phyloP scores from a whole-genome alignment of 2,888 invertebrate species.

The Celastrina argiolus region DNA sequence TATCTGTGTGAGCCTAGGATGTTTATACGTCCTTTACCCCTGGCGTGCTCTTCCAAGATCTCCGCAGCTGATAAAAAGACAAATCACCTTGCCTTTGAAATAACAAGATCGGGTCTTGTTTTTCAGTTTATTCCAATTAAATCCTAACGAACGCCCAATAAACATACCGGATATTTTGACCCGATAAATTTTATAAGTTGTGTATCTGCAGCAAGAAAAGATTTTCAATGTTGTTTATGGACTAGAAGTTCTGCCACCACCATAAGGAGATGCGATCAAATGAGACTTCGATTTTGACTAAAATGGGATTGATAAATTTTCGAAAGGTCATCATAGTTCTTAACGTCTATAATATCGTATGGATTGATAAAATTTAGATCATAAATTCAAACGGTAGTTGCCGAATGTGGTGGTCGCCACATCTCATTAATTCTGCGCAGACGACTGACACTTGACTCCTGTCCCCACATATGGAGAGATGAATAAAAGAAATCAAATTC shows the following conservation, averaged over 20 bases:
- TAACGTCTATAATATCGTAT: neutral
- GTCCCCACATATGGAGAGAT: neutral
- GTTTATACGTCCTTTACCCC: neutral
- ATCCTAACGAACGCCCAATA: neutral
- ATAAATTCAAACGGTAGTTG: neutral
- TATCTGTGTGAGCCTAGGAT: neutral
- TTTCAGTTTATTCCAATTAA: slow-evolving; percentile 1
- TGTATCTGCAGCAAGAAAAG: neutral
- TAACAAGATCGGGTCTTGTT: neutral
- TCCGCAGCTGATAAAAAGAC: slow-evolving; percentile 10
- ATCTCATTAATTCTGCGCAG: neutral
- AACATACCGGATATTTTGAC: neutral
- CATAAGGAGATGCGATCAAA: neutral
- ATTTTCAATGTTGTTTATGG: neutral
- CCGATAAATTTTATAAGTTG: neutral
- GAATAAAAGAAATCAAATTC: slow-evolving; percentile 9
- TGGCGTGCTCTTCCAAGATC: neutral
- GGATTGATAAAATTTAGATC: neutral
- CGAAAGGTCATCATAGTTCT: neutral
- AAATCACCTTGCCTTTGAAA: slow-evolving; percentile 1
- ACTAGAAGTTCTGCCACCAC: neutral
- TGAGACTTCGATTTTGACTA: neutral
- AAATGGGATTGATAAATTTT: neutral
- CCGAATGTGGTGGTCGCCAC: neutral
- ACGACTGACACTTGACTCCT: slow-evolving; percentile 13